These are phyloP conservation scores for Vollenhovia emeryi DNA, from an alignment of 1,140 invertebrate genomes.

Conservation along the genomic window DNA sequence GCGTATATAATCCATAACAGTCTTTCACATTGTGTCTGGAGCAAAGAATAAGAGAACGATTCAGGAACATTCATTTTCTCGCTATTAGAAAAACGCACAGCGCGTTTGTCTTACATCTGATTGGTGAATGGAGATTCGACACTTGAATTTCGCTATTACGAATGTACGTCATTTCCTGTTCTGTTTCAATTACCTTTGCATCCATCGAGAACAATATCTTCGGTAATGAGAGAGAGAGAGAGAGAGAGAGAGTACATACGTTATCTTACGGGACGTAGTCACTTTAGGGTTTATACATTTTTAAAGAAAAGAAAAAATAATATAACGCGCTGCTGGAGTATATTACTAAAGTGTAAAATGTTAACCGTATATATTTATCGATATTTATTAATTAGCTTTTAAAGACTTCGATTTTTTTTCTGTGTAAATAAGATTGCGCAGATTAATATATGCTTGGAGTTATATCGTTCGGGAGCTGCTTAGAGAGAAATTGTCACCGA, in stretches of 20 bases:
- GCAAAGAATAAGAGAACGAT: not conserved
- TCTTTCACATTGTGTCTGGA: not conserved
- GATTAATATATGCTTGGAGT: conserved; percentile 1
- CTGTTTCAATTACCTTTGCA: not conserved
- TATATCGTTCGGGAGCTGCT: conserved; percentile 12
- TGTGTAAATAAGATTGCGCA: conserved; percentile 25
- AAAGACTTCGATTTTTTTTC: conserved; percentile 10
- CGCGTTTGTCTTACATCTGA: not conserved
- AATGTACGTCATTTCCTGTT: conserved; percentile 6
- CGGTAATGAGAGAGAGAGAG: not conserved
- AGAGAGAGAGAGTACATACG: too few relatives aligned
- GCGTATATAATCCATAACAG: conserved; percentile 7
- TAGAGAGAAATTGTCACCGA: not conserved
- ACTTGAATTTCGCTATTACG: not conserved
- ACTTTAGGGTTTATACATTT: conserved; percentile 40
- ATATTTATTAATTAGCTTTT: conserved; percentile 35
- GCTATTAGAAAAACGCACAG: not conserved
- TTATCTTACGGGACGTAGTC: not conserved
- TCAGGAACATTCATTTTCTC: conserved; percentile 31
- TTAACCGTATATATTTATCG: conserved; percentile 25
- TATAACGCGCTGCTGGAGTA: not conserved
- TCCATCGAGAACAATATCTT: not conserved
- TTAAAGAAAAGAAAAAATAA: not conserved
- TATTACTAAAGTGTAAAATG: not conserved
- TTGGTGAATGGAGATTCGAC: not conserved